Conservation (phyloP, 1,140 invertebrate genomes). For the Dendrolimus kikuchii region DNA sequence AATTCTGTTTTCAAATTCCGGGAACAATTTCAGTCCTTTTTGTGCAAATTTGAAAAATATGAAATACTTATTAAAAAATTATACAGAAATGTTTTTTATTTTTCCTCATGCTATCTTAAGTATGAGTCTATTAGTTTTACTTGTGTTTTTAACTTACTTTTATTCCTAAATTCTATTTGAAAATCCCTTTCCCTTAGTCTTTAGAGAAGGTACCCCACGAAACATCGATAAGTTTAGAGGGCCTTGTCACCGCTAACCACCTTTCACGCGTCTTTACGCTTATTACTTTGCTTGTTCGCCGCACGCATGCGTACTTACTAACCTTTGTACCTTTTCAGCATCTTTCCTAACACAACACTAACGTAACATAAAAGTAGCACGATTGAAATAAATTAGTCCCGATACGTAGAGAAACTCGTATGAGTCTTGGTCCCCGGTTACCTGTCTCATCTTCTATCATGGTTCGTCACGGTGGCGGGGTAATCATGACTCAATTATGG, state of each 20-base stretch:
- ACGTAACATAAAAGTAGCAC: conserved; percentile 14
- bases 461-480: conserved; percentile 14
- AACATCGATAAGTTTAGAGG: conserved; percentile 20
- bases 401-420: too few relatives aligned
- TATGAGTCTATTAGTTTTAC: too few relatives aligned
- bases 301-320: conserved; percentile 65
- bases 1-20: too few relatives aligned
- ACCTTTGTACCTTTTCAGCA: conserved; percentile 66
- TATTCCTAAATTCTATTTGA: not conserved
- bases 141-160: too few relatives aligned
- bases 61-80: too few relatives aligned
- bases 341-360: conserved; percentile 52
- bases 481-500: conserved; percentile 12
- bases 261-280: conserved; percentile 41
- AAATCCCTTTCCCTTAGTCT: conserved; percentile 19
- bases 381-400: not conserved
- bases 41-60: too few relatives aligned
- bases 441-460: conserved; percentile 36
- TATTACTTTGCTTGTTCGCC: conserved; percentile 52
- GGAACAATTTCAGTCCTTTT: too few relatives aligned
- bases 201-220: conserved; percentile 14
- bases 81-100: too few relatives aligned
- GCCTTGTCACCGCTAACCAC: conserved; percentile 54
- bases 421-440: conserved; percentile 11
- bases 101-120: too few relatives aligned